These are phyloP conservation scores for Baronia brevicornis DNA, from an alignment of 2,888 invertebrate species.

Conservation along the genomic window DNA sequence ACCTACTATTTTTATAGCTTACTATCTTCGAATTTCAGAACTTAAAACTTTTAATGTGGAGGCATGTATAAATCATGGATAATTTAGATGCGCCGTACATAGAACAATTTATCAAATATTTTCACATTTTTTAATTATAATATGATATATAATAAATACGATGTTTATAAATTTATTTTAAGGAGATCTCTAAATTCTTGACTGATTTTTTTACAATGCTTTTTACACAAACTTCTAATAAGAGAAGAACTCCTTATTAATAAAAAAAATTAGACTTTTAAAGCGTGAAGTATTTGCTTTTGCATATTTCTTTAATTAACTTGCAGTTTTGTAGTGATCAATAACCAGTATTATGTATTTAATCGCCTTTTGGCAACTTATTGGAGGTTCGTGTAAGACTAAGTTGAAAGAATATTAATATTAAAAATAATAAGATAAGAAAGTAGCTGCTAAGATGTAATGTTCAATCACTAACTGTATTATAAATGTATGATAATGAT, in stretches of 20 bases:
- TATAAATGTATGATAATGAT: too few species aligned
- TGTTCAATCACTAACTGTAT: too few species aligned
- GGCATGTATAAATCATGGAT: too few species aligned
- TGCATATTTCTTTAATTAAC: slow-evolving; percentile 9
- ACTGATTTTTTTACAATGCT: slow-evolving; percentile 46
- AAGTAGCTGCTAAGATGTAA: slow-evolving; percentile 10
- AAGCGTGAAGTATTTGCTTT: too few species aligned
- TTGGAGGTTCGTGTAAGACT: slow-evolving; percentile 10
- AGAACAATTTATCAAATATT: too few species aligned
- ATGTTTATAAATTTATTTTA: slow-evolving; percentile 32
- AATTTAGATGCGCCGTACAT: too few species aligned
- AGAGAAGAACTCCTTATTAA: slow-evolving; percentile 17
- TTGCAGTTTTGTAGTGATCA: slow-evolving; percentile 10
- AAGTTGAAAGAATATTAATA: slow-evolving; percentile 4
- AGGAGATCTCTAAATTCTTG: slow-evolving; percentile 48
- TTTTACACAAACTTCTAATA: slow-evolving; percentile 20
- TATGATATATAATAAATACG: slow-evolving; percentile 33
- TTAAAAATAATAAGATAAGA: slow-evolving; percentile 6
- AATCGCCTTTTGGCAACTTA: slow-evolving; percentile 5
- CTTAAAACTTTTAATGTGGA: too few species aligned
- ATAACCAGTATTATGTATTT: slow-evolving; percentile 12
- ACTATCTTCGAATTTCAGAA: too few species aligned
- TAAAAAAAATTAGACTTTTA: not conserved
- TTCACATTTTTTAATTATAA: not conserved
- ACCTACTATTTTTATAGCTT: too few species aligned